These are phyloP conservation scores for Lasioglossum pauxillum DNA, from an alignment of 2,888 invertebrate species.

Conservation along the genomic window DNA sequence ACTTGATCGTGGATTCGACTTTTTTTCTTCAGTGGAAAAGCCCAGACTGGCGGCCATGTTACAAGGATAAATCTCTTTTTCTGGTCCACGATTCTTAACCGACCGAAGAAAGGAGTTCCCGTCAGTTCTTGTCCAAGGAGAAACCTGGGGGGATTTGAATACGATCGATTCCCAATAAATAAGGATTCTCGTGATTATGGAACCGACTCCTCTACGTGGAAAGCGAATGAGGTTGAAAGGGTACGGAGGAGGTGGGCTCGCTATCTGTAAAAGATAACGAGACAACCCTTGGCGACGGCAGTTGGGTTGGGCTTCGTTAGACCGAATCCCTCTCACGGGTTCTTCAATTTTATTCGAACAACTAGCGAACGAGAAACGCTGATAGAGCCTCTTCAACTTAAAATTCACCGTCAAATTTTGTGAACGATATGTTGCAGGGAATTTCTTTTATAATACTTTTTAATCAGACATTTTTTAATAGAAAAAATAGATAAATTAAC, in stretches of 20 bases:
- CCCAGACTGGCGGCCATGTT: slow-evolving; percentile 33
- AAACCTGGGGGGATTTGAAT: slow-evolving; percentile 76
- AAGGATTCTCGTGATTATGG: slow-evolving; percentile 81
- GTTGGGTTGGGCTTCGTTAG: slow-evolving; percentile 72
- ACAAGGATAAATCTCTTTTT: slow-evolving; percentile 60
- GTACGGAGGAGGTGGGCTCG: slow-evolving; percentile 66
- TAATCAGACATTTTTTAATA: neutral
- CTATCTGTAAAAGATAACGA: slow-evolving; percentile 79
- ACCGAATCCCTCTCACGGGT: slow-evolving; percentile 64
- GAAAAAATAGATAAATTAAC: no score
- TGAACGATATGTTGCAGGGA: neutral
- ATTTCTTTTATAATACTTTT: neutral
- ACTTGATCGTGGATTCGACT: slow-evolving; percentile 28
- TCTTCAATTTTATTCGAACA: slow-evolving; percentile 61
- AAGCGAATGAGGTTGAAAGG: slow-evolving; percentile 60
- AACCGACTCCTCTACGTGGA: slow-evolving; percentile 68
- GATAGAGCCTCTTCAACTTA: slow-evolving; percentile 3
- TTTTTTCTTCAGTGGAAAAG: slow-evolving; percentile 21
- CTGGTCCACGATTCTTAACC: slow-evolving; percentile 55
- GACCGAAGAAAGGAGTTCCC: slow-evolving; percentile 56
- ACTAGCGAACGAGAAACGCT: slow-evolving; percentile 36
- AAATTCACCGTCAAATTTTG: neutral
- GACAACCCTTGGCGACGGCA: slow-evolving; percentile 74
- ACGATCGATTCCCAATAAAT: slow-evolving; percentile 81
- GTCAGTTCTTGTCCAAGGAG: slow-evolving; percentile 52